Conservation (phyloP, 1,140 invertebrate species). For the Phenacoccus solenopsis region DNA sequence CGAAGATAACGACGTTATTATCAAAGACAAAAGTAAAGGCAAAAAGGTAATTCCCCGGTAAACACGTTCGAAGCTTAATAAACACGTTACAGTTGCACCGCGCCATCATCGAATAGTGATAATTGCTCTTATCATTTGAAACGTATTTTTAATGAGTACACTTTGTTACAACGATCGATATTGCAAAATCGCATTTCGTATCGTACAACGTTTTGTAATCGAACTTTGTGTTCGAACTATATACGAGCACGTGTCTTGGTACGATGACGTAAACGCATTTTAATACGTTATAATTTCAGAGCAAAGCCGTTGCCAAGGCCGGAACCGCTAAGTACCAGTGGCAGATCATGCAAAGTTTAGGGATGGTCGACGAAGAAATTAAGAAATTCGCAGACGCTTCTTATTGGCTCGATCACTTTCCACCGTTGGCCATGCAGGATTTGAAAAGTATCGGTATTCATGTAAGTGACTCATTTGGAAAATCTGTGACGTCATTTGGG, state of each 20-base stretch:
- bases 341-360: conserved; percentile 95
- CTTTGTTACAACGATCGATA: too few species aligned
- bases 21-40: conserved; percentile 92
- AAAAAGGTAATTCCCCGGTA: conserved; percentile 59
- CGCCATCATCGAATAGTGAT: not conserved
- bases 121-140: too few species aligned
- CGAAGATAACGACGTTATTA: conserved; percentile 41
- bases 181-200: not conserved
- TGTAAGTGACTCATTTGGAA: conserved; percentile 44
- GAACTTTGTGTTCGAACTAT: not conserved
- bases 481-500: too few species aligned
- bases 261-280: conserved; percentile 10
- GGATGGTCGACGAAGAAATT: conserved; percentile 82
- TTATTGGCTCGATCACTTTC: conserved; percentile 95
- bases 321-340: conserved; percentile 88
- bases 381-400: conserved; percentile 77
- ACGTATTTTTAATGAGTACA: too few species aligned
- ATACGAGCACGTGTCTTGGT: not conserved
- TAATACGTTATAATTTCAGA: conserved; percentile 40
- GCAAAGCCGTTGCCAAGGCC: conserved; percentile 91
- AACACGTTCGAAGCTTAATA: not conserved
- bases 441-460: conserved; percentile 78
- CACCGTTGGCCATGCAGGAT: conserved; percentile 75
- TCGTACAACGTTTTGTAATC: too few species aligned
- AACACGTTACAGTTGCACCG: not conserved